A percentile compares a stretch with the other conserved stretches of the same genome.
These are phyloP conservation scores for Gallinago solitaria DNA, from an alignment of 2,797 vertebrate genomes.

Conservation along the genomic window DNA sequence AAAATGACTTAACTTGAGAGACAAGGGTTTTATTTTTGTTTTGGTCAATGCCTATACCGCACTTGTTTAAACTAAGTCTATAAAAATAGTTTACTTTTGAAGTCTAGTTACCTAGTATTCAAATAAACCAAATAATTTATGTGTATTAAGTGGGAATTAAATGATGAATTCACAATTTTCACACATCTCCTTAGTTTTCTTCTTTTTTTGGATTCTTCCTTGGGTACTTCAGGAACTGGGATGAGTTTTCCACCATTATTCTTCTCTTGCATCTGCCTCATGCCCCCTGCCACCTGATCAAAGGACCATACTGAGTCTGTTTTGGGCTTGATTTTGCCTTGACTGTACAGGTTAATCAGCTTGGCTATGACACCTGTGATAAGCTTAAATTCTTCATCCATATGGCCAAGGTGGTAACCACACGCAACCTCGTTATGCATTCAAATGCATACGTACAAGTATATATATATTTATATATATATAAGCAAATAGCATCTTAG, in stretches of 20 bases:
- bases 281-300: slow-evolving; percentile 83
- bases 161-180: no score
- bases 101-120: neutral
- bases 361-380: slow-evolving; percentile 78
- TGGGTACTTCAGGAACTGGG: no score
- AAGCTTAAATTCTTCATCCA: slow-evolving; percentile 87
- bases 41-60: neutral
- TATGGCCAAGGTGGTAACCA: slow-evolving; percentile 89
- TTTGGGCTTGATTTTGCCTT: slow-evolving; percentile 92
- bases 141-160: neutral
- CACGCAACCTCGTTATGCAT: slow-evolving; percentile 86
- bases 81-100: neutral
- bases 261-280: no score
- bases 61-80: neutral
- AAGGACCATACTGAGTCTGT: slow-evolving; percentile 96
- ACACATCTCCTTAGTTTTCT: no score
- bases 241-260: no score
- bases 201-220: no score
- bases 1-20: neutral
- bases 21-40: neutral
- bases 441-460: neutral
- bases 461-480: neutral
- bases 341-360: slow-evolving; percentile 86
- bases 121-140: neutral
- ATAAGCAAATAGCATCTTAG: neutral